phyloP scores from a whole-genome alignment of 2,888 invertebrate genomes.

The Iselma pallidipennis region DNA sequence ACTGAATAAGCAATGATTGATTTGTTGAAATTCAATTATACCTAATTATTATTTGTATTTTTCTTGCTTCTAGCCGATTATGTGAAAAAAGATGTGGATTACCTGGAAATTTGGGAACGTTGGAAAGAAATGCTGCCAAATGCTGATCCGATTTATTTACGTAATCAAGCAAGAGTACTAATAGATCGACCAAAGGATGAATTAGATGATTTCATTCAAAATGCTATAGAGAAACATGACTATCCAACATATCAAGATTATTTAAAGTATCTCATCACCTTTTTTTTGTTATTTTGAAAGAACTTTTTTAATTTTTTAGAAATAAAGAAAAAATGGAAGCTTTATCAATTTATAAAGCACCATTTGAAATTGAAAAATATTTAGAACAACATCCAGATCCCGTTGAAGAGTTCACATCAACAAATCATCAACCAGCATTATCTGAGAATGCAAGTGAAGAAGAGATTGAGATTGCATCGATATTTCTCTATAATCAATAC shows the following conservation, averaged over 20 bases:
- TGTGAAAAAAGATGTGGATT: constrained; percentile 25
- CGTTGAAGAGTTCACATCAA: constrained; percentile 36
- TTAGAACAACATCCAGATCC: constrained; percentile 45
- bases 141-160: constrained; percentile 49
- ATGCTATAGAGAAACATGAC: constrained; percentile 44
- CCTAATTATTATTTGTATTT: constrained; percentile 4
- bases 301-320: constrained; percentile 30
- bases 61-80: constrained; percentile 25
- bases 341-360: constrained; percentile 34
- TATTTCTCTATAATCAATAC: constrained; percentile 45
- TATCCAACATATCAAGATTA: constrained; percentile 52
- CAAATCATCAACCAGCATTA: constrained; percentile 34
- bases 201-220: constrained; percentile 42
- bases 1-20: too few species aligned
- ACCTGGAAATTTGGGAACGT: constrained; percentile 33
- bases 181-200: constrained; percentile 31
- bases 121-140: constrained; percentile 48
- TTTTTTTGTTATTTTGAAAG: neutral
- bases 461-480: constrained; percentile 37
- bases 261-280: constrained; percentile 39
- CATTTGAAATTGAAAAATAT: constrained; percentile 40
- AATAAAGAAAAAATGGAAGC: constrained; percentile 36
- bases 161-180: constrained; percentile 42
- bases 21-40: neutral
- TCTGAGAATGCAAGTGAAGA: constrained; percentile 30